Base-by-base conservation (phyloP, 2,113 vertebrate genomes). In the Rhinoptilus africanus region DNA sequence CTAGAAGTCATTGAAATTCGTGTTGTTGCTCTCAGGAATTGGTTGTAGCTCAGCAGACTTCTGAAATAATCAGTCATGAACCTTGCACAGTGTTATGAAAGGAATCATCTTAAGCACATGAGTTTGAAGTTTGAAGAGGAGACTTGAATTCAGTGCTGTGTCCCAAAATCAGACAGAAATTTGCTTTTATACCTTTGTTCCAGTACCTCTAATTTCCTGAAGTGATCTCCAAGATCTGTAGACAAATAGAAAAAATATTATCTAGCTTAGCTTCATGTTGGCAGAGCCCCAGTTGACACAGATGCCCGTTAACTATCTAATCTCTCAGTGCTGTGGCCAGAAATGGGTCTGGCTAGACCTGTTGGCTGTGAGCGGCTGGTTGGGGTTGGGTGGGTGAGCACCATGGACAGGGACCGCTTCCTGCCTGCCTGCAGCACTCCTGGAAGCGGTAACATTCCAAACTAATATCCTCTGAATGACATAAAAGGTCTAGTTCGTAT, bases 321-420 rank as follows among this genome's bases (percentile, higher is more conserved):
- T 67, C 2, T 8, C 6, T 53, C 23, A 21, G 41, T 51, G 28
- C 32, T 30, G 12, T 84, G 56, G 37, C 64, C 32, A 78, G 43
- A 82, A 92, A 48, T 66, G 47, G 3, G 2, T 57, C 28, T 28
- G n/a, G 63, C 21, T 56, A 0, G 0, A 48, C 10, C 12, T 14
- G 10, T 8, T 85, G 47, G 20, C 34, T 56, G 14, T 34, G 47
- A 37, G 15, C 20, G 6, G 32, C 26, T 45, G 21, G 3, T 6
- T 62, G 10, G 7, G 15, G 7, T 26, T 81, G 41, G 12, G 22
- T 22, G 8, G 37, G 15, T 0, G 8, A 91, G 93, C 51, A 94
- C 89, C 80, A 86, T 67, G 83, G 91, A 83, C 94, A 96, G 93
- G 86, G 76, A 13, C 80, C 50, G 26, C 87, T 86, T 60, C 35